A percentile compares a stretch with the other conserved stretches of the same genome.
These are phyloP conservation scores for Synaphobranchus kaupii DNA, from an alignment of 2,797 vertebrate genomes.

Conservation along the genomic window DNA sequence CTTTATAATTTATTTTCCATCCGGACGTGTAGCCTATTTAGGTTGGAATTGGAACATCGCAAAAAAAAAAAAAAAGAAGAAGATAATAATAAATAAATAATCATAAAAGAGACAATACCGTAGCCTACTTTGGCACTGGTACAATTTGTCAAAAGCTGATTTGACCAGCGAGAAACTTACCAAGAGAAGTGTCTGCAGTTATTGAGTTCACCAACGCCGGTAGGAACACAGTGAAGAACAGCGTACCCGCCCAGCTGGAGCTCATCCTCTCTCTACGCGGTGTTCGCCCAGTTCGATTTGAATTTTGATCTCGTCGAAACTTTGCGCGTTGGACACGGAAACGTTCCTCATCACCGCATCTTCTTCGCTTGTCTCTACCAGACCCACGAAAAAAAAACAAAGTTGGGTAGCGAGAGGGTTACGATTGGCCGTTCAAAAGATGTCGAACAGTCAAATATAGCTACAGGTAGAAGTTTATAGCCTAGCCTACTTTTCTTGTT, in stretches of 20 bases:
- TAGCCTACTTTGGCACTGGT: not conserved
- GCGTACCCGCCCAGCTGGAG: not conserved
- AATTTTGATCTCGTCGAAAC: not conserved
- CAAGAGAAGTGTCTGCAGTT: conserved; percentile 52
- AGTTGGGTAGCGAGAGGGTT: conserved; percentile 22
- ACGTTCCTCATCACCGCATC: conserved; percentile 61
- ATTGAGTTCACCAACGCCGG: conserved; percentile 31
- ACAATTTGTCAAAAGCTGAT: not conserved
- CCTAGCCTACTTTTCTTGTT: conserved; percentile 38
- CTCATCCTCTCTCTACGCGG: conserved; percentile 45
- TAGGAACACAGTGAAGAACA: conserved; percentile 35
- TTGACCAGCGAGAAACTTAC: conserved; percentile 47
- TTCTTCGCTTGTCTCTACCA: not conserved
- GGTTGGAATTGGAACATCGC: not conserved
- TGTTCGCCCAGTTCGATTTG: not conserved
- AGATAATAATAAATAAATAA: not conserved
- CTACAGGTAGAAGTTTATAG: conserved; percentile 24
- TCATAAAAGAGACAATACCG: not conserved
- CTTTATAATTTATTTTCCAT: not conserved
- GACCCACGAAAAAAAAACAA: not conserved
- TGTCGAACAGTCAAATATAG: conserved; percentile 39
- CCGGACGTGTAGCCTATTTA: not conserved
- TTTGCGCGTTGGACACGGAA: not conserved
- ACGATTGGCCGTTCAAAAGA: conserved; percentile 3
- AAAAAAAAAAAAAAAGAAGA: not conserved